A percentile compares a stretch with the other conserved stretches of the same genome.
These are phyloP conservation scores for Prosapia bicincta DNA, from an alignment of 2,888 invertebrate genomes.

Conservation along the genomic window DNA sequence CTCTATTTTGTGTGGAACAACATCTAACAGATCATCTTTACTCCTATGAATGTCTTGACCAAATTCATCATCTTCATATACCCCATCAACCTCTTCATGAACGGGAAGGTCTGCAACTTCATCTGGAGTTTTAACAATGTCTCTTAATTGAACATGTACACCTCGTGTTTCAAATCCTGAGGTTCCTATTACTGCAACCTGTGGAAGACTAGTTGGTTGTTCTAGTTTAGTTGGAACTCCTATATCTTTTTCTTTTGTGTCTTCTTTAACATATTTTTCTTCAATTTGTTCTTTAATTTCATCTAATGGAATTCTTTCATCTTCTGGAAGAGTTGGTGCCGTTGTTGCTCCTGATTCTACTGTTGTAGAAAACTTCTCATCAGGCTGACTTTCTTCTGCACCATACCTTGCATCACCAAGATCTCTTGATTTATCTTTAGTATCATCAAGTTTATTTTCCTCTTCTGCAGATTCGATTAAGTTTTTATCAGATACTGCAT, in stretches of 20 bases:
- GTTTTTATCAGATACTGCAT: conserved; percentile 17
- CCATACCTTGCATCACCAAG: conserved; percentile 31
- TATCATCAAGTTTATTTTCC: conserved; percentile 42
- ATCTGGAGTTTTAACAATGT: conserved; percentile 88
- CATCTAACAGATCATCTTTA: conserved; percentile 33
- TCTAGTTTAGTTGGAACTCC: conserved; percentile 32
- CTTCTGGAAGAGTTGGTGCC: conserved; percentile 81
- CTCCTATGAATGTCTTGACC: conserved; percentile 45
- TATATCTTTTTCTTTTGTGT: conserved; percentile 66
- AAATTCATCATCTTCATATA: conserved; percentile 49
- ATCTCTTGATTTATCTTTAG: conserved; percentile 40
- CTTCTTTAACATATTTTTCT: conserved; percentile 64
- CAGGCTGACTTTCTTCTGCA: conserved; percentile 70
- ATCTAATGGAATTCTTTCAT: conserved; percentile 77
- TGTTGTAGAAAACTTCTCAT: conserved; percentile 78
- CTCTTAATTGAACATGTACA: conserved; percentile 47
- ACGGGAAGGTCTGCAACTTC: conserved; percentile 90
- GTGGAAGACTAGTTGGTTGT: conserved; percentile 40
- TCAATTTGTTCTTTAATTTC: conserved; percentile 73
- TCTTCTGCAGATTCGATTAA: conserved; percentile 14
- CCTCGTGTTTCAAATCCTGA: conserved; percentile 33
- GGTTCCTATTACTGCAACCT: conserved; percentile 35
- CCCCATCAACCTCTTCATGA: conserved; percentile 83
- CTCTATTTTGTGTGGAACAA: conserved; percentile 46
- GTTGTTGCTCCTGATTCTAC: conserved; percentile 83